Evolutionary conservation across 2,113 vertebrate genomes (phyloP).

Genomic region (Cettia cetti): DNA sequence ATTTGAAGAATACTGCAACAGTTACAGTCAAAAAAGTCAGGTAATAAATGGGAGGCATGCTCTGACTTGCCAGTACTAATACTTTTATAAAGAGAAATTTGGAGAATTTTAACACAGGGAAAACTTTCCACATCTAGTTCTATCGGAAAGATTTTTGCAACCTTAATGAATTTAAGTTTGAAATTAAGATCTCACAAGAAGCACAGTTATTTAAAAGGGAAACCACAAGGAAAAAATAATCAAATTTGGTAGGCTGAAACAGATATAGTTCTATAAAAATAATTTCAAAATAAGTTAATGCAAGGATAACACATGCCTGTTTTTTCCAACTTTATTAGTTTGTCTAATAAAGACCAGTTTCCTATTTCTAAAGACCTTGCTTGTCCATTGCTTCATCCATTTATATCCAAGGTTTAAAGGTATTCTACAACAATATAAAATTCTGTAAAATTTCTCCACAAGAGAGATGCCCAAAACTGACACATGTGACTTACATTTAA

Average conservation of each 20-base stretch:
- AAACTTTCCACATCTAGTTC: neutral
- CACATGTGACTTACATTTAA: fast-evolving
- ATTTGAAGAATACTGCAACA: neutral
- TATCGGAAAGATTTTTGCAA: neutral
- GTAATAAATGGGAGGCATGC: neutral
- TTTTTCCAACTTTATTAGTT: neutral
- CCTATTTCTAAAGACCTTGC: neutral
- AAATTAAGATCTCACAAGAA: neutral
- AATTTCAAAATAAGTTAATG: neutral
- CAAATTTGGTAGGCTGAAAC: neutral
- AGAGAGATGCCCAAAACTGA: neutral
- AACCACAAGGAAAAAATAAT: neutral
- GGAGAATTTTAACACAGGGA: neutral
- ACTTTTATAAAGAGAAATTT: neutral
- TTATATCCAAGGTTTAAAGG: neutral
- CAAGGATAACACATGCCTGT: neutral
- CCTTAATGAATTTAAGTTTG: neutral
- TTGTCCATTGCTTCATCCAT: neutral
- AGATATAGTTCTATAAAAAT: neutral
- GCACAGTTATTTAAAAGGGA: neutral
- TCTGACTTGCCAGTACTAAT: neutral
- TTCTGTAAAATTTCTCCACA: neutral
- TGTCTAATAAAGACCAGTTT: neutral
- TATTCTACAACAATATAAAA: neutral
- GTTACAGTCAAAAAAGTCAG: neutral